Base-by-base conservation (phyloP, 2,113 vertebrate species). In the Hystrix brachyura region DNA sequence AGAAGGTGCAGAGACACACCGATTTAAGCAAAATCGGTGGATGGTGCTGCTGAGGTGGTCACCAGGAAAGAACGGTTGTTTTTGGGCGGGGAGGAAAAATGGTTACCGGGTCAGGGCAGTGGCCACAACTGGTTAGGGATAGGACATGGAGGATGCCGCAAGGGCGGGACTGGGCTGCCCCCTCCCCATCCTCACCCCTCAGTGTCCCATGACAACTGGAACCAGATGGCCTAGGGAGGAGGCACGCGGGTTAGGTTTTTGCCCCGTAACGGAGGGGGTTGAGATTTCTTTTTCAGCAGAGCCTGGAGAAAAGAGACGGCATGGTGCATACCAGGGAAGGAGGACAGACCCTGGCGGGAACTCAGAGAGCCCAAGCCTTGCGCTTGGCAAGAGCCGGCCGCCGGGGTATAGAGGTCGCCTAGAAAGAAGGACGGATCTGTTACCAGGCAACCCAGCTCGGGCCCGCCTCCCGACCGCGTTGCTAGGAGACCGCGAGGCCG, bases 381-480 rank as follows among this genome's bases (percentile, higher is more conserved):
- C 27, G 74, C 72, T 76, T 10, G 10, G 67, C 7, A 53, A 38
- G 79, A 86, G 27, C 43, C 60, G 13, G 9, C 29, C 1, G 38
- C 27, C 11, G 13, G 17, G 29, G 10, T 4, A 13, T 15, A 82
- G 84, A 94, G 74, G 93, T 53, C 78, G n/a, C 60, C 1, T 0
- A 51, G 23, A 25, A 55, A 23, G 93, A 69, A 84, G 90, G 94
- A 74, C 93, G 67, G 95, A 4, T 46, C 92, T 19, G 97, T 98
- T 97, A 59, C 92, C 82, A 89, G 60, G 95, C 81, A 85, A 95
- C 96, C 3, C 1, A 9, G 0, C 46, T 87, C 64, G 8, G 94
- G 86, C 82, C 98, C 99, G 98, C 99, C 99, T 93, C 98, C 98
- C 97, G 87, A 55, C 4, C 82, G 85, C 97, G 98, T 99, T 98